phyloP scores from a whole-genome alignment of 2,113 vertebrate species.

The Cavia porcellus region DNA sequence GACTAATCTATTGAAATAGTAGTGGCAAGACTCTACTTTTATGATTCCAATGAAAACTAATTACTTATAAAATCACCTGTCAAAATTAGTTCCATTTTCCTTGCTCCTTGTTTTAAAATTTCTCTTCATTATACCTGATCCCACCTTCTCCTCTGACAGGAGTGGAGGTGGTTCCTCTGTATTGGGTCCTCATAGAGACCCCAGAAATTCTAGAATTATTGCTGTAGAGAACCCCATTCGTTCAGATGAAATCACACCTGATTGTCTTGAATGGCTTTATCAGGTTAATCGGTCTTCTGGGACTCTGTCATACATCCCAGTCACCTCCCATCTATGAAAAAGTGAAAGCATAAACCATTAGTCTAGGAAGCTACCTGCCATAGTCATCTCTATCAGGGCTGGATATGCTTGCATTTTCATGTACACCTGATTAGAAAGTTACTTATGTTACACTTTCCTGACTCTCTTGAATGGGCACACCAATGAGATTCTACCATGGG shows the following conservation, averaged over 20 bases:
- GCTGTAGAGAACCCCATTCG: neutral
- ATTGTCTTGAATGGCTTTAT: neutral
- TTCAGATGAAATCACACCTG: neutral
- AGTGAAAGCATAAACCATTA: constrained; percentile 59
- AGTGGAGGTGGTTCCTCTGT: neutral
- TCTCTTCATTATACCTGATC: neutral
- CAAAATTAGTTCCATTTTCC: neutral
- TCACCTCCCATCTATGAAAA: constrained; percentile 17
- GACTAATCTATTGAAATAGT: neutral
- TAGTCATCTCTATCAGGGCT: constrained; percentile 78
- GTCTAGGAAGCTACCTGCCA: constrained; percentile 62
- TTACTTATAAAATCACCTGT: neutral
- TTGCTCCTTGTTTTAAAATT: neutral
- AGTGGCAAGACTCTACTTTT: neutral
- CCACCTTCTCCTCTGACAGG: no score
- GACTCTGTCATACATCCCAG: neutral
- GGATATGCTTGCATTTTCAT: constrained; percentile 78
- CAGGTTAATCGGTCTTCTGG: neutral
- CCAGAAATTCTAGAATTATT: constrained; percentile 10
- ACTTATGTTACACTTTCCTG: constrained; percentile 81
- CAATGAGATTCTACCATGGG: constrained; percentile 81
- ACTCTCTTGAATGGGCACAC: constrained; percentile 15
- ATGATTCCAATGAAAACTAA: neutral
- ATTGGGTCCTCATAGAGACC: neutral
- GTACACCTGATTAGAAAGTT: constrained; percentile 80